A percentile compares a stretch with the other conserved stretches of the same genome.
Evolutionary conservation across 2,797 vertebrate species (phyloP).

Genomic region (Acanthurus lineatus): DNA sequence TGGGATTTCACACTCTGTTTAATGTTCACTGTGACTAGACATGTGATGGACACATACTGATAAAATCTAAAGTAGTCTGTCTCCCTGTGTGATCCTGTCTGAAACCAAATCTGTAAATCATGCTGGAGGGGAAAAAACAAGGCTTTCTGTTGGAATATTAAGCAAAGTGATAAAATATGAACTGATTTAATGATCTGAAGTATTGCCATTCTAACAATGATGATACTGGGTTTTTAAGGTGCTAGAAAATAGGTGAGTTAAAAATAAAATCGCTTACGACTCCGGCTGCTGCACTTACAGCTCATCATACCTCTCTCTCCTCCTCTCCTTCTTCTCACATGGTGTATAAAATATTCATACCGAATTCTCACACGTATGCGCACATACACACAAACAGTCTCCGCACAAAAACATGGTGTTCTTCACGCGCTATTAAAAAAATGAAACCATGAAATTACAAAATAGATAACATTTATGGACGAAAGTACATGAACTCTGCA

Average conservation of each 20-base stretch:
- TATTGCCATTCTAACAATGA: constrained; percentile 17
- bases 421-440: constrained; percentile 36
- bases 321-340: constrained; percentile 48
- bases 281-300: constrained; percentile 37
- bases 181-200: constrained; percentile 34
- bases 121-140: not conserved
- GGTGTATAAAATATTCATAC: constrained; percentile 67
- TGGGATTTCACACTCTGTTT: constrained; percentile 71
- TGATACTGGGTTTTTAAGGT: constrained; percentile 30
- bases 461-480: constrained; percentile 24
- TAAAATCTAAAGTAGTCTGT: constrained; percentile 45
- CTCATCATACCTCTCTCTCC: constrained; percentile 43
- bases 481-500: not conserved
- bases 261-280: constrained; percentile 54
- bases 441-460: constrained; percentile 17
- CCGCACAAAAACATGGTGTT: not conserved
- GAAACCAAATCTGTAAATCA: constrained; percentile 46
- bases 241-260: constrained; percentile 40
- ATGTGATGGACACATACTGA: constrained; percentile 64
- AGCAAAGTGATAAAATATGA: constrained; percentile 9
- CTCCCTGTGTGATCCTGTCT: constrained; percentile 52
- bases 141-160: constrained; percentile 33
- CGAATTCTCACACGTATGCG: constrained; percentile 41
- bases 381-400: constrained; percentile 14
- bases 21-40: constrained; percentile 61